These are phyloP conservation scores for Dallia pectoralis DNA, from an alignment of 2,797 vertebrate species.

Conservation along the genomic window DNA sequence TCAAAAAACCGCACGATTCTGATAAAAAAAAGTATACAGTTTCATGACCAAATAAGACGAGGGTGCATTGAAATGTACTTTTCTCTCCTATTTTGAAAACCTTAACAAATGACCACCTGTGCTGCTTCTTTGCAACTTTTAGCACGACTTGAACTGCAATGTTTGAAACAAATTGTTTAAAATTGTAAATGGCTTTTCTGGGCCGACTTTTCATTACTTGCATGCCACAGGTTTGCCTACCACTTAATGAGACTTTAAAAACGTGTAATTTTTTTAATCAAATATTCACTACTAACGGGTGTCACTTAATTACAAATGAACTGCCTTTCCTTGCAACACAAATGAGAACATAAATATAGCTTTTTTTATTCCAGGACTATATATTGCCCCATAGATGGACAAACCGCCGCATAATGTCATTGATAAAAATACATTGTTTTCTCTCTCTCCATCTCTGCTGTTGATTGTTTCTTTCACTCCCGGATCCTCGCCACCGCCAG, in stretches of 20 bases:
- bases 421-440: neutral
- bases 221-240: neutral
- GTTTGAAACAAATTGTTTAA: neutral
- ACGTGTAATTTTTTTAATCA: no score
- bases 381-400: neutral
- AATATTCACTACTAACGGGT: neutral
- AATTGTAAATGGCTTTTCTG: neutral
- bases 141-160: neutral
- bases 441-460: neutral
- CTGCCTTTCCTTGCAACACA: neutral
- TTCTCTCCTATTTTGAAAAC: neutral
- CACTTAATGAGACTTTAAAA: neutral
- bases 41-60: neutral
- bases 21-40: neutral
- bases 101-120: neutral
- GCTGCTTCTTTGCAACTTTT: neutral
- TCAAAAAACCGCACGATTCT: neutral
- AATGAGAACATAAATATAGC: neutral
- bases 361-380: neutral
- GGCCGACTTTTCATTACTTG: neutral
- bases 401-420: neutral
- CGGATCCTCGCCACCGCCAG: constrained; percentile 15
- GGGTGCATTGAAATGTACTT: neutral
- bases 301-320: neutral
- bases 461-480: neutral